phyloP scores from a whole-genome alignment of 2,888 invertebrate species.

The Perdita meconis region DNA sequence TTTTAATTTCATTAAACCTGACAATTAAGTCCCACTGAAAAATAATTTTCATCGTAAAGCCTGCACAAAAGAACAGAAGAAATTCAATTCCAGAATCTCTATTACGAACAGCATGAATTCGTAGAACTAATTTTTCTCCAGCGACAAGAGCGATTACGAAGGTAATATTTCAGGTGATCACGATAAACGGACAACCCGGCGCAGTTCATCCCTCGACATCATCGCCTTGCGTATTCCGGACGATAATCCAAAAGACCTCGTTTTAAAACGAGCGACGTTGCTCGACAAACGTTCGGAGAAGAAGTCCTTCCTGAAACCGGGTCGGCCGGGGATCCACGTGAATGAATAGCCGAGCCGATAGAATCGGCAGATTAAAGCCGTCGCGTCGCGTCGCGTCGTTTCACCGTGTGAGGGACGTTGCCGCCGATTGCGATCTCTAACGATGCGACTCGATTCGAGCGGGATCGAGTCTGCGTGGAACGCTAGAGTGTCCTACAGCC shows the following conservation, averaged over 20 bases:
- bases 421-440: constrained; percentile 50
- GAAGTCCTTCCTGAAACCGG: constrained; percentile 12
- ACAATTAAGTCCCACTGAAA: too few relatives aligned
- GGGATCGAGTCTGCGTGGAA: constrained; percentile 1
- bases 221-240: neutral
- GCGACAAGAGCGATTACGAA: neutral
- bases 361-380: constrained; percentile 42
- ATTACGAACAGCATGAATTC: neutral
- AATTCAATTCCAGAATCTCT: too few relatives aligned
- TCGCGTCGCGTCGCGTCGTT: constrained; percentile 9
- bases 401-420: constrained; percentile 14
- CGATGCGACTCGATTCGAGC: constrained; percentile 25
- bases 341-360: constrained; percentile 42
- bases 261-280: neutral
- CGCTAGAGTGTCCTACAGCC: constrained; percentile 14
- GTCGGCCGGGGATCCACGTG: constrained; percentile 11
- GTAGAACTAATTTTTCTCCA: neutral
- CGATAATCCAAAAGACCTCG: neutral
- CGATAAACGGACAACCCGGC: neutral
- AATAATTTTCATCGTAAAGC: too few relatives aligned
- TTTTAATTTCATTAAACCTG: too few relatives aligned
- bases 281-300: constrained; percentile 10
- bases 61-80: too few relatives aligned
- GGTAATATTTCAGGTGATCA: constrained; percentile 1
- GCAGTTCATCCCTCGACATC: neutral